Conservation (phyloP, 1,140 invertebrate species). For the Drosophila rufa region DNA sequence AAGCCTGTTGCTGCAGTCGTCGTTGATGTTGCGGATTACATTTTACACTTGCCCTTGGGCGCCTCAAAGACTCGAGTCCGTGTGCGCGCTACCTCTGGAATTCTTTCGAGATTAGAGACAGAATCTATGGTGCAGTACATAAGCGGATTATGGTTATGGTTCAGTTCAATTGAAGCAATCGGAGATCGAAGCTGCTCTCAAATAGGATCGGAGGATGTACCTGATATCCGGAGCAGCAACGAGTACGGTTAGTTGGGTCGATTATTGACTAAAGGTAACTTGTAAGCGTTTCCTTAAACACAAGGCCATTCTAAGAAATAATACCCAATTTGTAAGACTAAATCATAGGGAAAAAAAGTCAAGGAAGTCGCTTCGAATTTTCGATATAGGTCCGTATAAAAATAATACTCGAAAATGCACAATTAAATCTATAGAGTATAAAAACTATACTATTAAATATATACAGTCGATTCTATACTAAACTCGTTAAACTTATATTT, state of each 20-base stretch:
- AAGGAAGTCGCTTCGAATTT: too few species aligned
- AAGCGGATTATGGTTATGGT: constrained; percentile 14
- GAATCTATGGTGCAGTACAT: constrained; percentile 53
- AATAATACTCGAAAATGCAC: too few species aligned
- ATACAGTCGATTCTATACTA: too few species aligned
- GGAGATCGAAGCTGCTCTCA: constrained; percentile 22
- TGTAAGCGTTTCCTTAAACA: background rate
- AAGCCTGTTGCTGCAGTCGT: constrained; percentile 33
- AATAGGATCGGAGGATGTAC: background rate
- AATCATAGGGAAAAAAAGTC: too few species aligned
- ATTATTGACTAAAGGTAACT: background rate
- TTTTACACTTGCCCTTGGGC: constrained; percentile 54
- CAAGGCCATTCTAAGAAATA: constrained; percentile 3
- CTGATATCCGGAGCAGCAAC: constrained; percentile 12
- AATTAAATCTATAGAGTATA: too few species aligned
- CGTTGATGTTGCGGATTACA: constrained; percentile 43
- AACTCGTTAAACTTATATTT: too few species aligned
- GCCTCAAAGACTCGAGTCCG: constrained; percentile 16
- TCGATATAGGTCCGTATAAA: too few species aligned
- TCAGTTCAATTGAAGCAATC: constrained; percentile 31
- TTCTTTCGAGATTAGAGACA: constrained; percentile 46
- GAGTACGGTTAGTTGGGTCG: constrained; percentile 25
- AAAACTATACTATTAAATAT: too few species aligned
- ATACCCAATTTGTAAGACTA: too few species aligned
- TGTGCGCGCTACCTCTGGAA: constrained; percentile 25